phyloP scores from a whole-genome alignment of 2,113 vertebrate genomes.

The Sitta europaea region DNA sequence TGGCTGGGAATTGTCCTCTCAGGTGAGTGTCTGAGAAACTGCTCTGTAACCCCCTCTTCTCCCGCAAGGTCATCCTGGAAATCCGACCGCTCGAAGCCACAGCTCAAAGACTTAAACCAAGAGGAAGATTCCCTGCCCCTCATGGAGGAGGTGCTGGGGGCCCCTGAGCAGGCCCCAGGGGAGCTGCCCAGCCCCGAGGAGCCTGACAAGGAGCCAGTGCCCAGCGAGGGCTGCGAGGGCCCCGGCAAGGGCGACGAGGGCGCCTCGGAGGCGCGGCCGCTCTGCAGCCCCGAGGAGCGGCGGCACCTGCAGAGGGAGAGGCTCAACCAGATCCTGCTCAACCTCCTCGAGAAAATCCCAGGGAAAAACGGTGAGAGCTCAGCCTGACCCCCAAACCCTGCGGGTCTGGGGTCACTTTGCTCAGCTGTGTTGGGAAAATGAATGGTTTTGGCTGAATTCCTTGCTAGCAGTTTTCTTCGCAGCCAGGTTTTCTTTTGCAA shows the following conservation, averaged over 20 bases:
- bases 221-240: constrained; percentile 58
- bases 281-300: constrained; percentile 76
- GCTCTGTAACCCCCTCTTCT: neutral
- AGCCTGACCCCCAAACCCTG: too few relatives aligned
- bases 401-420: accelerated
- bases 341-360: constrained; percentile 90
- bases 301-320: constrained; percentile 87
- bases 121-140: constrained; percentile 75
- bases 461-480: neutral
- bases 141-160: constrained; percentile 75
- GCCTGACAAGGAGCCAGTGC: constrained; percentile 69
- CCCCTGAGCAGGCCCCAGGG: constrained; percentile 53
- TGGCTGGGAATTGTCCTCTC: neutral
- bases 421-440: neutral
- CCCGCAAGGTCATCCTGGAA: constrained; percentile 89
- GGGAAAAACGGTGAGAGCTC: constrained; percentile 89
- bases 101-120: constrained; percentile 67
- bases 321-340: constrained; percentile 93
- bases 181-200: constrained; percentile 70
- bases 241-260: constrained; percentile 57
- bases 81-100: constrained; percentile 84
- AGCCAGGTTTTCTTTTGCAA: neutral
- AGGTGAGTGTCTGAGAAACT: neutral
- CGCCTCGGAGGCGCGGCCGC: neutral
- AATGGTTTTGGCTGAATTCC: neutral